phyloP scores from a whole-genome alignment of 1,140 invertebrate genomes.

The Tenebrio molitor region DNA sequence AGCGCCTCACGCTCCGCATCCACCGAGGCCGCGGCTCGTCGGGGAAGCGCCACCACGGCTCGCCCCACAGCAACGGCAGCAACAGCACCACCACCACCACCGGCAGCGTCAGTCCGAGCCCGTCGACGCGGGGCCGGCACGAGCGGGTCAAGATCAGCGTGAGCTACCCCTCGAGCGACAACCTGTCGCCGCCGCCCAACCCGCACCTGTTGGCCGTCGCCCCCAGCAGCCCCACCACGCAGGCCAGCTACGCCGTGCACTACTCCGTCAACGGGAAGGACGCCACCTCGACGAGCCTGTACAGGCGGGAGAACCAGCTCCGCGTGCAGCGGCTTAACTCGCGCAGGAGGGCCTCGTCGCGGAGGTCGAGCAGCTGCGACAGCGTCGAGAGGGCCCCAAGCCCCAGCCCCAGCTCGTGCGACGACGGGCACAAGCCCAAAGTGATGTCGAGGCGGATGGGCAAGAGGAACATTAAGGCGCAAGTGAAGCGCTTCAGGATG shows the following conservation, averaged over 20 bases:
- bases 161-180: conserved; percentile 85
- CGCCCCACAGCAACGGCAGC: conserved; percentile 73
- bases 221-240: conserved; percentile 65
- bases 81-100: conserved; percentile 72
- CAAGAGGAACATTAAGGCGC: conserved; percentile 88
- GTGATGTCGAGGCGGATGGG: conserved; percentile 80
- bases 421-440: conserved; percentile 75
- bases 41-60: conserved; percentile 69
- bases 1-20: conserved; percentile 90
- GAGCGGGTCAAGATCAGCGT: conserved; percentile 87
- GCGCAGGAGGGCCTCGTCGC: conserved; percentile 52
- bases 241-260: conserved; percentile 71
- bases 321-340: conserved; percentile 63
- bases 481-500: conserved; percentile 84
- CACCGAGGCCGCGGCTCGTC: conserved; percentile 83
- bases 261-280: conserved; percentile 70
- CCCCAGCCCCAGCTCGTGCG: conserved; percentile 69
- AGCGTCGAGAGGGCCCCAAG: conserved; percentile 65
- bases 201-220: conserved; percentile 59
- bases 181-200: conserved; percentile 68
- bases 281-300: conserved; percentile 59
- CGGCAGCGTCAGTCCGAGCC: conserved; percentile 71
- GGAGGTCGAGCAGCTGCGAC: too few species aligned
- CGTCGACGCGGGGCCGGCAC: conserved; percentile 73
- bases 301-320: conserved; percentile 65